Percentiles rank a stretch among this genome's conserved stretches.
Conservation (phyloP, 2,797 vertebrate genomes). For the Chrosomus eos region DNA sequence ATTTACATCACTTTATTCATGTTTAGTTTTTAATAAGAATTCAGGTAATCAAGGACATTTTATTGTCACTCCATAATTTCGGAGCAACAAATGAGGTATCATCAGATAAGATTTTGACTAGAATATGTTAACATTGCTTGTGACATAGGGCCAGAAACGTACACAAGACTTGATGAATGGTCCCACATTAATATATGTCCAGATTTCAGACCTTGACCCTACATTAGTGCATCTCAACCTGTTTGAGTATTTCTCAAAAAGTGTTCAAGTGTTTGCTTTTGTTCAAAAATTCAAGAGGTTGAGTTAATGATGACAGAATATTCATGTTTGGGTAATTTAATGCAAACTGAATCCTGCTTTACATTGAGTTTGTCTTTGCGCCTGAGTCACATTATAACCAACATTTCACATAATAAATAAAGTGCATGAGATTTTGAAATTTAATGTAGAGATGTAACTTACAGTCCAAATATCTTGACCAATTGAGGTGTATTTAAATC, state of each 20-base stretch:
- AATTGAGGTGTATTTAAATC: neutral
- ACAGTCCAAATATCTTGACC: neutral
- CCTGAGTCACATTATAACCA: neutral
- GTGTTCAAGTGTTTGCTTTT: neutral
- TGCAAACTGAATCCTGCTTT: neutral
- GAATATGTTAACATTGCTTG: neutral
- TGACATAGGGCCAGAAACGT: neutral
- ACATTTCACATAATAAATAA: neutral
- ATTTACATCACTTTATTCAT: neutral
- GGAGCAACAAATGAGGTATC: neutral
- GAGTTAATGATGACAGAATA: neutral
- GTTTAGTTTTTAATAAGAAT: neutral
- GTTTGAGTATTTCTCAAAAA: neutral
- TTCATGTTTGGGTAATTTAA: neutral
- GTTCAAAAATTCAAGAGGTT: neutral
- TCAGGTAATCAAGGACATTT: neutral
- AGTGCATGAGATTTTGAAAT: neutral
- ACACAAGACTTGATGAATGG: neutral
- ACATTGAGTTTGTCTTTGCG: neutral
- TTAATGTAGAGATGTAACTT: too few species aligned
- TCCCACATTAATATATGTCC: neutral
- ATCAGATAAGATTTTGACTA: neutral
- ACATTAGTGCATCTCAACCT: neutral
- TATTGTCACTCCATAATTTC: neutral
- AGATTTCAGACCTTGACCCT: neutral